Evolutionary conservation across 2,797 vertebrate species (phyloP).

Genomic region (Eulemur albifrons): DNA sequence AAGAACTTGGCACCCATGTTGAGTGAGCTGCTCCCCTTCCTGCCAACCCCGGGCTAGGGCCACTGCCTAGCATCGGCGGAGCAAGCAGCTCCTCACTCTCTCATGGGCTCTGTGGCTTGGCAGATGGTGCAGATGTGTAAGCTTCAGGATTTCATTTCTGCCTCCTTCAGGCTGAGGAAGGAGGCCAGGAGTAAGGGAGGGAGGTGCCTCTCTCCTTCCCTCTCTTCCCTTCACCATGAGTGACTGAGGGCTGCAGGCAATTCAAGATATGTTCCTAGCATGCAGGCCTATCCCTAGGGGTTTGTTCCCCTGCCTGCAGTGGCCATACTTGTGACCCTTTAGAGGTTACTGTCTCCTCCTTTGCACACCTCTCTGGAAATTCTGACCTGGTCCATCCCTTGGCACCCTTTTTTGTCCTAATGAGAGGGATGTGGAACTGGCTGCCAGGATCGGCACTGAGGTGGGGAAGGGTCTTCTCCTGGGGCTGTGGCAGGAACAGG

Average conservation of each 20-base stretch:
- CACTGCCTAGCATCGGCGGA: neutral
- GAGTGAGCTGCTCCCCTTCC: neutral
- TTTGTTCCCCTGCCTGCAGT: neutral
- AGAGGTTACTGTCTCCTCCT: neutral
- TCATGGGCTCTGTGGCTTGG: neutral
- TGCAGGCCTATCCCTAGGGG: neutral
- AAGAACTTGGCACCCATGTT: neutral
- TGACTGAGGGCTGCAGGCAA: neutral
- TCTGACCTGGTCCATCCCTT: neutral
- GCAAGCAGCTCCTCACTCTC: neutral
- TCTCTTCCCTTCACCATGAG: neutral
- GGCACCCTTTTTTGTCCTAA: neutral
- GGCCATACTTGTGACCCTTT: neutral
- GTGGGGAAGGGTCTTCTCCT: neutral
- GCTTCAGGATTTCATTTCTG: neutral
- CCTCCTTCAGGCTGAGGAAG: neutral
- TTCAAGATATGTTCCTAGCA: neutral
- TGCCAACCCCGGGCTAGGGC: neutral
- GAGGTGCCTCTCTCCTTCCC: neutral
- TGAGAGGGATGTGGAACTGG: slow-evolving; percentile 7
- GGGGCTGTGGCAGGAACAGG: neutral
- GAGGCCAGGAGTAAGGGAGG: neutral
- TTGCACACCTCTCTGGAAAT: neutral
- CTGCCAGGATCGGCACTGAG: neutral
- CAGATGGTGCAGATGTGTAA: neutral